These are phyloP conservation scores for Graphium colonna DNA, from an alignment of 2,888 invertebrate genomes.

Conservation along the genomic window DNA sequence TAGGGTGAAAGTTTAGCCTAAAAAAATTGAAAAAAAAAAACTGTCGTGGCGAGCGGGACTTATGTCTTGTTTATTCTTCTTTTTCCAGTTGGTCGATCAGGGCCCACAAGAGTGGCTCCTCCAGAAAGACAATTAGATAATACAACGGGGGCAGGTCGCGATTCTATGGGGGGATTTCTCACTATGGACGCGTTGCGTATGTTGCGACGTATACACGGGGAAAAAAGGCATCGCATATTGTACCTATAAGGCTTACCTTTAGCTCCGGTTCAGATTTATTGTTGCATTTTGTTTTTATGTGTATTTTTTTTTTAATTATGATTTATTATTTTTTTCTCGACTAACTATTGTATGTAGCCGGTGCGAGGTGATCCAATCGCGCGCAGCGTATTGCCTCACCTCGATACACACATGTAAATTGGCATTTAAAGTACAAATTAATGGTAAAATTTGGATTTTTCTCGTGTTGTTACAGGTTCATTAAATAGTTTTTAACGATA, in stretches of 20 bases:
- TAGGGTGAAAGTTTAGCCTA: slow-evolving; percentile 33
- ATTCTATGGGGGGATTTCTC: slow-evolving; percentile 73
- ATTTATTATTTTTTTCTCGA: background rate
- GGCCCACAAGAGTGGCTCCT: slow-evolving; percentile 79
- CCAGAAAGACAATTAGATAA: slow-evolving; percentile 79
- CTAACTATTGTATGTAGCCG: slow-evolving; percentile 41
- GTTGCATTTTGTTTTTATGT: slow-evolving; percentile 51
- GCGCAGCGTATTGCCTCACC: slow-evolving; percentile 55
- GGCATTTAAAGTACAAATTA: slow-evolving; percentile 80
- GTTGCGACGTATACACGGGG: slow-evolving; percentile 67
- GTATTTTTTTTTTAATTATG: background rate
- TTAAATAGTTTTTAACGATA: slow-evolving; percentile 71
- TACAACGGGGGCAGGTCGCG: slow-evolving; percentile 75
- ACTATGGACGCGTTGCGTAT: slow-evolving; percentile 76
- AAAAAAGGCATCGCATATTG: slow-evolving; percentile 79
- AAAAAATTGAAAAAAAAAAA: no score
- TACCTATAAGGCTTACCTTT: slow-evolving; percentile 69
- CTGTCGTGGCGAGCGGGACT: slow-evolving; percentile 72
- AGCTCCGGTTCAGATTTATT: slow-evolving; percentile 59
- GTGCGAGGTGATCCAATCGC: slow-evolving; percentile 65
- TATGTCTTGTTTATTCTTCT: slow-evolving; percentile 77
- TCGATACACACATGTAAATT: slow-evolving; percentile 73
- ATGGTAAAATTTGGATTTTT: slow-evolving; percentile 78
- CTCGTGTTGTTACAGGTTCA: slow-evolving; percentile 79
- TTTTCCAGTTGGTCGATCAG: slow-evolving; percentile 80